Base-by-base conservation (phyloP, 2,888 invertebrate species). In the Cheilosia pagana region DNA sequence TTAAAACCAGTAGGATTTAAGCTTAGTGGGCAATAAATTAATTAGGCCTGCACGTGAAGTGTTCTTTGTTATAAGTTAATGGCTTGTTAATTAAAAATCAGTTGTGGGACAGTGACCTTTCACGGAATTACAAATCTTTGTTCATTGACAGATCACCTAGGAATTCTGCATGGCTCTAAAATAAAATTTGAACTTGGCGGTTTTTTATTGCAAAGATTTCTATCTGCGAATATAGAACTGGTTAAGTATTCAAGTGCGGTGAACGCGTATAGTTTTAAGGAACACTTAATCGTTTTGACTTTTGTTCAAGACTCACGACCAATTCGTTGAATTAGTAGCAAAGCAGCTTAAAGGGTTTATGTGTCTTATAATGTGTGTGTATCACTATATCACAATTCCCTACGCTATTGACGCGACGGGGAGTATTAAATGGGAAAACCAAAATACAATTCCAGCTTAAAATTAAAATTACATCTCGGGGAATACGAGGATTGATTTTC, bases 91-190 rank as follows among this genome's bases (percentile, higher is more conserved):
- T 67, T 59, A 52, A 76, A 60, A 70, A 23, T 8, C 19, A 19
- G 16, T 68, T 8, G 45, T 7, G 31, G 75, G 59, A 8, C 65
- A 67, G 39, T 75, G 75, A 67, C 65, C 65, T 67, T 53, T 16
- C 8, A 12, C 52, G 41, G 19, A 67, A 35, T 35, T 48, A 25
- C 31, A 10, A 31, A 16, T 50, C 52, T 59, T 7, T 43, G 35
- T 52, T 28, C 53, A 68, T 68, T 68, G 67, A 65, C 55, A 75
- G 35, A 75, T 65, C 28, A 35, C 21, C 35, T 41, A 41, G 21
- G 57, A 57, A 57, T 75, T 65, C 23, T 14, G 48, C 57, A 48
- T 72, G 52, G 28, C 43, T 60, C 23, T 63, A 31, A 50, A 31
- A 14, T 50, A 4, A 50, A 50, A 12, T 23, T 63, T 63, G 72